Percentiles rank a stretch among this genome's conserved stretches.
phyloP scores from a whole-genome alignment of 2,888 invertebrate genomes.

The Agriopis aurantiaria region DNA sequence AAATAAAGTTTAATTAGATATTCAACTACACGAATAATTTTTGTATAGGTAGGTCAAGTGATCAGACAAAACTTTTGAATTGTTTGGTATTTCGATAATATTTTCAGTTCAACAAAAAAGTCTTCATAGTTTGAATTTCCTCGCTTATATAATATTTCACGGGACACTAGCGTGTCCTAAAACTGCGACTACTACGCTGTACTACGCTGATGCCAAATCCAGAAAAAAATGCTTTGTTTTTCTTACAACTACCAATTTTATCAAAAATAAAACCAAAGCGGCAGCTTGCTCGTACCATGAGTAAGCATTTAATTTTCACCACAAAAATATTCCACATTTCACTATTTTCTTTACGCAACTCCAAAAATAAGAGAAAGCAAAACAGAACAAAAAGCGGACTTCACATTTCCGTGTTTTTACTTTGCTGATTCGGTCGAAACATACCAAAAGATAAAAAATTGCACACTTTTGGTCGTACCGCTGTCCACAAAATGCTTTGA shows the following conservation, averaged over 20 bases:
- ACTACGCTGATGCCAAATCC: not conserved
- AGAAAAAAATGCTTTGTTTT: not conserved
- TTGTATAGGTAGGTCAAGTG: too few species aligned
- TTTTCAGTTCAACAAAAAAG: too few species aligned
- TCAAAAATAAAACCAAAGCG: not conserved
- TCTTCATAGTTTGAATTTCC: too few species aligned
- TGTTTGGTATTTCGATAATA: too few species aligned
- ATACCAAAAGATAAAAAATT: slow-evolving; percentile 16
- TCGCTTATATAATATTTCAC: too few species aligned
- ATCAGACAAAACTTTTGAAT: too few species aligned
- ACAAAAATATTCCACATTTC: slow-evolving; percentile 7
- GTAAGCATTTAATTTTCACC: slow-evolving; percentile 3
- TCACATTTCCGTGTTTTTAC: slow-evolving; percentile 20
- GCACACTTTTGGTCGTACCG: slow-evolving; percentile 9
- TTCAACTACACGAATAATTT: too few species aligned
- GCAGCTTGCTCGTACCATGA: not conserved
- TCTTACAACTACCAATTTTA: not conserved
- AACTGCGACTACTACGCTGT: too few species aligned
- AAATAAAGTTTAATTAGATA: too few species aligned
- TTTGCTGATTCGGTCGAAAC: slow-evolving; percentile 32
- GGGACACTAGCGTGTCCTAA: too few species aligned
- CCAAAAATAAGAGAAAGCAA: slow-evolving; percentile 10
- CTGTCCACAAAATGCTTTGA: slow-evolving; percentile 20
- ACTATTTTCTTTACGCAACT: slow-evolving; percentile 38
- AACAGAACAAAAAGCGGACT: slow-evolving; percentile 23